Evolutionary conservation across 2,113 vertebrate species (phyloP).

Genomic region (Clarias batrachus): DNA sequence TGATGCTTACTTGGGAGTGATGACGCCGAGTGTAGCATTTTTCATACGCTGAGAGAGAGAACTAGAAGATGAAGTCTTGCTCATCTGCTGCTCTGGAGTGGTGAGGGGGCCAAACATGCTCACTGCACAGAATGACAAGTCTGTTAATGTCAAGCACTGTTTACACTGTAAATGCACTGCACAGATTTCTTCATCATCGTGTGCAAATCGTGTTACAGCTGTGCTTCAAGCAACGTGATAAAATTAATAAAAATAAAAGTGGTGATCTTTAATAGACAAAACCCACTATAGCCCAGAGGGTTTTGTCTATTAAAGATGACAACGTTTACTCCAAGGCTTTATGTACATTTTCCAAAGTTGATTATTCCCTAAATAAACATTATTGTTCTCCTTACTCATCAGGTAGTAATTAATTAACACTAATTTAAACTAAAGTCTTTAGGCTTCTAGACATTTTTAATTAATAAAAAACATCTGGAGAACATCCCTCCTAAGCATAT

Average conservation of each 20-base stretch:
- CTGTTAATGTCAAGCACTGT: not conserved
- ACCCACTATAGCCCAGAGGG: not conserved
- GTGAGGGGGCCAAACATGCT: slow-evolving; percentile 92
- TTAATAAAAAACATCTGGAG: not conserved
- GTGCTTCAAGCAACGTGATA: not conserved
- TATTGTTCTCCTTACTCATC: not conserved
- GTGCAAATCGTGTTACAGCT: not conserved
- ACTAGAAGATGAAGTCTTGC: slow-evolving; percentile 89
- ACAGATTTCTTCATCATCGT: not conserved
- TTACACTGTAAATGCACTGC: not conserved
- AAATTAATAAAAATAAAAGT: no score
- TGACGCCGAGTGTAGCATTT: slow-evolving; percentile 76
- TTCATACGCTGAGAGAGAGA: slow-evolving; percentile 88
- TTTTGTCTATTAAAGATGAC: not conserved
- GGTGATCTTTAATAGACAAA: not conserved
- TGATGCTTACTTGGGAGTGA: slow-evolving; percentile 85
- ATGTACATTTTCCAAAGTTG: not conserved
- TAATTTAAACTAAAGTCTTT: not conserved
- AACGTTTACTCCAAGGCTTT: not conserved
- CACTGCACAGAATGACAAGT: slow-evolving; percentile 69
- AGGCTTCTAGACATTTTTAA: not conserved
- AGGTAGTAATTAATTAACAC: not conserved
- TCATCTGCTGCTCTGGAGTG: slow-evolving; percentile 90
- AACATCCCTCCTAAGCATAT: not conserved
- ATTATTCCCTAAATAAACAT: not conserved